Percentiles rank a stretch among this genome's conserved stretches.
phyloP scores from a whole-genome alignment of 2,888 invertebrate species.

The Anoncus sp. region DNA sequence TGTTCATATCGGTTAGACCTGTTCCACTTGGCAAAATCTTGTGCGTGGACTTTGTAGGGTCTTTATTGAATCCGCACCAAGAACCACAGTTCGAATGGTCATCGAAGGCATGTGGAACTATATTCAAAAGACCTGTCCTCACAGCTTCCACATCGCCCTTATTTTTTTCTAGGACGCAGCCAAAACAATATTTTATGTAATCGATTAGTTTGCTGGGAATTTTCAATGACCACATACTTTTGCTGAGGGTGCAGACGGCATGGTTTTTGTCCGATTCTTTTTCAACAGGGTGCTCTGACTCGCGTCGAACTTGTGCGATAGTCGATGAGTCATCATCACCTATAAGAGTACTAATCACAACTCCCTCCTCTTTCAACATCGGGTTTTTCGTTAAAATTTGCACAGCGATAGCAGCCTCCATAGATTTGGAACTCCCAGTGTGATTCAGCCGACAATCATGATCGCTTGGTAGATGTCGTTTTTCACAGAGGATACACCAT shows the following conservation, averaged over 20 bases:
- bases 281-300: slow-evolving; percentile 42
- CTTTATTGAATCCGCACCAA: slow-evolving; percentile 62
- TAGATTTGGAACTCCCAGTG: slow-evolving; percentile 67
- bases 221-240: slow-evolving; percentile 34
- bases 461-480: slow-evolving; percentile 51
- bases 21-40: slow-evolving; percentile 38
- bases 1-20: slow-evolving; percentile 15
- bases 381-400: slow-evolving; percentile 64
- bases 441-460: slow-evolving; percentile 66
- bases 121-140: slow-evolving; percentile 55
- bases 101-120: slow-evolving; percentile 67
- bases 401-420: slow-evolving; percentile 69
- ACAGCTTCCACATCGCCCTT: slow-evolving; percentile 38
- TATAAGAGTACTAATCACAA: slow-evolving; percentile 61
- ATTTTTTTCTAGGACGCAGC: slow-evolving; percentile 60
- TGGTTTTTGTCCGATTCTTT: slow-evolving; percentile 59
- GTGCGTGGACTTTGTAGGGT: slow-evolving; percentile 56
- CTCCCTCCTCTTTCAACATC: slow-evolving; percentile 51
- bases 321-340: slow-evolving; percentile 69
- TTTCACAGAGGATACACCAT: slow-evolving; percentile 64
- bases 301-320: slow-evolving; percentile 61
- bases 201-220: slow-evolving; percentile 52
- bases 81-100: slow-evolving; percentile 61
- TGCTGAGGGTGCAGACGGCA: slow-evolving; percentile 31
- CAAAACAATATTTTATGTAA: slow-evolving; percentile 68